Conservation (phyloP, 2,797 vertebrate genomes). For the Pteropus rufus region DNA sequence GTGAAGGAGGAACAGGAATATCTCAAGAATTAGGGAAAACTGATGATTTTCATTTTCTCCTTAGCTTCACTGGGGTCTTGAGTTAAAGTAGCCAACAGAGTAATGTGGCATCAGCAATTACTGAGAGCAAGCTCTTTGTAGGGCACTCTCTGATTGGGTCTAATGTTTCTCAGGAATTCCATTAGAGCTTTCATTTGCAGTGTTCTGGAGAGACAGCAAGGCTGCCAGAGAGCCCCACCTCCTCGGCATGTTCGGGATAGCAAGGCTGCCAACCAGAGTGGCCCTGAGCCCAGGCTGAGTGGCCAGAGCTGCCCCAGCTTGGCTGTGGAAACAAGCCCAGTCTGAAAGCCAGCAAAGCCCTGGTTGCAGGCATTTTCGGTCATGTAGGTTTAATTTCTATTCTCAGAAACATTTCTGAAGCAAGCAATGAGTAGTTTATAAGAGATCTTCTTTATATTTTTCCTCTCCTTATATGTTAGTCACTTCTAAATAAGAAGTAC, state of each 20-base stretch:
- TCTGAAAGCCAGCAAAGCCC: background rate
- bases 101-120: background rate
- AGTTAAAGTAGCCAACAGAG: background rate
- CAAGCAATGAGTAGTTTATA: background rate
- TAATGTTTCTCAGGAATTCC: background rate
- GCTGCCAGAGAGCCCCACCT: background rate
- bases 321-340: background rate
- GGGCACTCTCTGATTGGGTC: background rate
- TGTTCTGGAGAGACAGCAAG: background rate
- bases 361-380: background rate
- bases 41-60: background rate
- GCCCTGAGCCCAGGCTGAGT: background rate
- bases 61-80: background rate
- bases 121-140: background rate
- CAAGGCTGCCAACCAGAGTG: background rate
- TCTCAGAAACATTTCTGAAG: conserved; percentile 23
- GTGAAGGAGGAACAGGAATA: background rate
- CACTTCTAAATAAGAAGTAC: background rate
- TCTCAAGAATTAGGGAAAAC: background rate
- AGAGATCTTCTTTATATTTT: background rate
- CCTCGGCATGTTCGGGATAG: background rate
- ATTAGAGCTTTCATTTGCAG: background rate
- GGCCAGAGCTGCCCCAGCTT: background rate
- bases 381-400: conserved; percentile 2
- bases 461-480: background rate